Base-by-base conservation (phyloP, 2,113 vertebrate species). In the Mastomys natalensis region DNA sequence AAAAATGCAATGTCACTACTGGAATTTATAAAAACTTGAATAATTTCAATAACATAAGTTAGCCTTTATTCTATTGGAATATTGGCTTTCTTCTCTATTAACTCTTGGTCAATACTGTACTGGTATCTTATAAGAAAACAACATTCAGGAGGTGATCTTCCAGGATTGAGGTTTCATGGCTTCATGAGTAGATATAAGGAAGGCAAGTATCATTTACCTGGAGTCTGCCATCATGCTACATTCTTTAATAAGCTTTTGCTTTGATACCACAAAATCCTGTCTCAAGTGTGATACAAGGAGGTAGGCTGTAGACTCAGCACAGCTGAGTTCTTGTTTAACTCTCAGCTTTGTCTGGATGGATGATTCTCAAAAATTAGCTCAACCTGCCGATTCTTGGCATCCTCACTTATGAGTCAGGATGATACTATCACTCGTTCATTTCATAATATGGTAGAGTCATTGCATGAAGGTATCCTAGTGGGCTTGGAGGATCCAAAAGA, bases 41-140 rank as follows among this genome's bases (percentile, higher is more conserved):
- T 84, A 55, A 86, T 80, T 29, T 92, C 60, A 91, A 34, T 84
- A 24, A 12, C 16, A n/a, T 70, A 84, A 64, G 60, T 51, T 84
- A 91, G 34, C 16, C 24, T 34, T 87, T 82, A 77, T 45, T 64
- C 45, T 70, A 4, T 76, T 68, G 29, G n/a, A 43, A 91, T 80
- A 31, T 10, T 51, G 62, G 16, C 45, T 76, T 80, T 95, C n/a
- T 62, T 91, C 93, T 82, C 43, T 4, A 31, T 53, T 34, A 11
- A 66, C 26, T 19, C 9, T 94, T 78, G 78, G 60, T 22, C 40
- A 92, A 53, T 12, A 58, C 6, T 82, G 64, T 87, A 3, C 45
- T 77, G 9, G 45, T 89, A 21, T 89, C n/a, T 66, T 90, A 40
- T 85, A 91, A 93, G 84, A 81, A 89, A 95, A 93, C 37, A 12